A percentile compares a stretch with the other conserved stretches of the same genome.
Conservation (phyloP, 2,113 vertebrate species). For the Gorsachius goisagi region DNA sequence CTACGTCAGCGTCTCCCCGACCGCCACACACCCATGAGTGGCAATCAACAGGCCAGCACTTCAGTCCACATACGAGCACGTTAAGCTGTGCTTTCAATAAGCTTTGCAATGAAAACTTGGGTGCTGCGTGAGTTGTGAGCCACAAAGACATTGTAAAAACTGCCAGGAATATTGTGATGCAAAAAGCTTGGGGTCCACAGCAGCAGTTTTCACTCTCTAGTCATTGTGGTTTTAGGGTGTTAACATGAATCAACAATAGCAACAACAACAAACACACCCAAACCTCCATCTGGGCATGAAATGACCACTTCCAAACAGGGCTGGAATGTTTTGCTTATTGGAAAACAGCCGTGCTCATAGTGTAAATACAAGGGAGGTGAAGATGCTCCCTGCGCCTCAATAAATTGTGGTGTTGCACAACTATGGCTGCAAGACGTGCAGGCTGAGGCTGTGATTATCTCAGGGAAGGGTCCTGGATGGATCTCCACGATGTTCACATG, state of each 20-base stretch:
- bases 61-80: rapidly evolving
- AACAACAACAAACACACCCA: background rate
- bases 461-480: background rate
- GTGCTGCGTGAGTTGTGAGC: background rate
- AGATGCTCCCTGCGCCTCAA: background rate
- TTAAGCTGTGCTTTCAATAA: background rate
- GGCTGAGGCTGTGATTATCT: background rate
- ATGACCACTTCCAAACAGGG: background rate
- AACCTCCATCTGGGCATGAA: background rate
- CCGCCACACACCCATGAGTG: rapidly evolving
- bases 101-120: background rate
- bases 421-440: background rate
- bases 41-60: background rate
- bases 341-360: background rate
- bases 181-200: background rate
- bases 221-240: background rate
- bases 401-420: background rate
- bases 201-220: background rate
- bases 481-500: rapidly evolving
- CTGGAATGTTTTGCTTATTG: background rate
- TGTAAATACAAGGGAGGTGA: background rate
- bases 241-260: background rate
- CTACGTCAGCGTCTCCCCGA: background rate
- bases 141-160: background rate
- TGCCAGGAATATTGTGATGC: background rate